These are phyloP conservation scores for Fregetta grallaria DNA, from an alignment of 2,113 vertebrate genomes.

Conservation along the genomic window DNA sequence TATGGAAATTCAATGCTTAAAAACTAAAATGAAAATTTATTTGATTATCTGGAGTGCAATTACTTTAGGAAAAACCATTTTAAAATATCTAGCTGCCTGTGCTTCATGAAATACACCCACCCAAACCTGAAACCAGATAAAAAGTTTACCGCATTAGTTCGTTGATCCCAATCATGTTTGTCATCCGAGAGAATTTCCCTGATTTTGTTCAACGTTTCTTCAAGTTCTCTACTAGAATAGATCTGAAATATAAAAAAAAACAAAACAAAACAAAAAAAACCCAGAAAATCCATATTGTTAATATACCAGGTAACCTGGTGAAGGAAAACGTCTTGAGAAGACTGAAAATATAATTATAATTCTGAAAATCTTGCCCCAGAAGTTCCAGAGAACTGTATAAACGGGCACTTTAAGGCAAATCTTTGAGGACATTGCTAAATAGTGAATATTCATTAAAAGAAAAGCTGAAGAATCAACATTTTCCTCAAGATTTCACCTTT, in stretches of 20 bases:
- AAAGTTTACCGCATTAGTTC: conserved; percentile 84
- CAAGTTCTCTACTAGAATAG: conserved; percentile 93
- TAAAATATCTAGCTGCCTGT: background rate
- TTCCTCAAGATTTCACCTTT: background rate
- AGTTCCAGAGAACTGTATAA: background rate
- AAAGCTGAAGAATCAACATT: background rate
- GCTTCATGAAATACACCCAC: background rate
- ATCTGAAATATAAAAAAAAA: conserved; percentile 76
- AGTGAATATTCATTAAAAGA: background rate
- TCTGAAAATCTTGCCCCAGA: background rate
- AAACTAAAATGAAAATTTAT: background rate
- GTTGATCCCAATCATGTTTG: conserved; percentile 98
- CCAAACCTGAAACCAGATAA: background rate
- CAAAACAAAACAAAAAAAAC: too few relatives aligned
- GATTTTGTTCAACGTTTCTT: conserved; percentile 98
- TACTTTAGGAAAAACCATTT: background rate
- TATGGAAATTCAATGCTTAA: background rate
- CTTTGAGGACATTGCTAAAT: background rate
- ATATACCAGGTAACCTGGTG: background rate
- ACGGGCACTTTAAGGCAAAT: background rate
- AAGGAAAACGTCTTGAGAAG: background rate
- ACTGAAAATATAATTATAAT: background rate
- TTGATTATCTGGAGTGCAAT: background rate
- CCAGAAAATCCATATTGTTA: background rate
- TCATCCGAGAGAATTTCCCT: conserved; percentile 96